phyloP scores from a whole-genome alignment of 30 jellyfish, hydroid and myxozoan genomes.

The Clytia hemisphaerica region DNA sequence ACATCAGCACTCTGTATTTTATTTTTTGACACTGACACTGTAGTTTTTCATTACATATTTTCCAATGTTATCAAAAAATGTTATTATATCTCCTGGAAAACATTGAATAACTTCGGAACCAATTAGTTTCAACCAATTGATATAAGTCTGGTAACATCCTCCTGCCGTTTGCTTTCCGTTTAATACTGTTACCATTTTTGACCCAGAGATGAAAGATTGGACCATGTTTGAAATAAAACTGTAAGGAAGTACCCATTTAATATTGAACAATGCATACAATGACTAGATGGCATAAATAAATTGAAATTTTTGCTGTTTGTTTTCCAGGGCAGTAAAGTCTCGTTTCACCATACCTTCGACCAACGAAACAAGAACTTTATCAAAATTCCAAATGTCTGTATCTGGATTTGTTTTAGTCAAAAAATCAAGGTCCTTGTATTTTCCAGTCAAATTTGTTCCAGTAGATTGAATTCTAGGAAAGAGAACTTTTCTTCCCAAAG shows the following conservation, averaged over 20 bases:
- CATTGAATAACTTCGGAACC: background rate
- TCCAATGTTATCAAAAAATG: constrained; percentile 2
- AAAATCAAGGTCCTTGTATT: no score
- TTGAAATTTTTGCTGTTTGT: no score
- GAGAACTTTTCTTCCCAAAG: no score
- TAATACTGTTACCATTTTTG: background rate
- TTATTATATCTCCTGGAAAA: background rate
- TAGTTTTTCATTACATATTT: background rate
- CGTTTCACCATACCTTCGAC: no score
- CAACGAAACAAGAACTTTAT: no score
- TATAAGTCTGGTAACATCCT: background rate
- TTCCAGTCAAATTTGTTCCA: no score
- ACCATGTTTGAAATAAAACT: background rate
- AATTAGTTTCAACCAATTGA: background rate
- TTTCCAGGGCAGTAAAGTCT: no score
- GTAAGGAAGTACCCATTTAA: background rate
- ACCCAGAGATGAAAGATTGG: background rate
- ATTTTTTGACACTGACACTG: background rate
- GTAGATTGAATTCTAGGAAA: no score
- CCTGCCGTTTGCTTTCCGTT: background rate
- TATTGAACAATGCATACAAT: no score
- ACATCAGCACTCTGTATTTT: background rate
- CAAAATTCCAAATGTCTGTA: no score
- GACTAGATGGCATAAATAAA: no score
- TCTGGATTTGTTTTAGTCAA: no score